Evolutionary conservation across 35 echinoderm and acorn worm genomes (phyloP).

Genomic region (Apostichopus californicus): DNA sequence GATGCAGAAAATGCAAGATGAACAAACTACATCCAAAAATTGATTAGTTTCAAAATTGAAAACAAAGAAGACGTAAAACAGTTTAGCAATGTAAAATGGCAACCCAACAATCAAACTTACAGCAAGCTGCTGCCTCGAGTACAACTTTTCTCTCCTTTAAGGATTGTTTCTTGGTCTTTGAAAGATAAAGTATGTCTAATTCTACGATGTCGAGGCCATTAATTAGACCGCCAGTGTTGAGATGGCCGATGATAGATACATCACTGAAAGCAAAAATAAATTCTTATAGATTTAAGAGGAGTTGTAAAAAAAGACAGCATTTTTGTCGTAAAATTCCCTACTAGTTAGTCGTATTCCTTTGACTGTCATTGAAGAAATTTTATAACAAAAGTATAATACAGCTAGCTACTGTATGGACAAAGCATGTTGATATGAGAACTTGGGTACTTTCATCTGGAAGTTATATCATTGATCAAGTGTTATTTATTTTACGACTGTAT

Average conservation of each 20-base stretch:
- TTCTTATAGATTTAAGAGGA: too few relatives aligned
- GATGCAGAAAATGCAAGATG: too few relatives aligned
- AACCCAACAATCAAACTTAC: neutral
- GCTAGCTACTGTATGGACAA: too few relatives aligned
- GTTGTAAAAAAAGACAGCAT: neutral
- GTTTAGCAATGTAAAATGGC: too few relatives aligned
- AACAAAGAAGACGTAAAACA: too few relatives aligned
- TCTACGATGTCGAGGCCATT: constrained; percentile 14
- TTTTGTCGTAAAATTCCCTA: neutral
- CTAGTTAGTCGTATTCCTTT: neutral
- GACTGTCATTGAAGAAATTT: neutral
- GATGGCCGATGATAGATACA: neutral
- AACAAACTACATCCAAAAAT: too few relatives aligned
- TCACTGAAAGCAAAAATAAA: constrained; percentile 11
- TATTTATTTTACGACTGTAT: neutral
- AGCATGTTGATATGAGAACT: too few relatives aligned
- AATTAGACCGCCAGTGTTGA: constrained; percentile 16
- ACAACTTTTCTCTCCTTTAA: constrained; percentile 15
- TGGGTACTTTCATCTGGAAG: neutral
- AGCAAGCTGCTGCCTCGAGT: neutral
- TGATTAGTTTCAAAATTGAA: too few relatives aligned
- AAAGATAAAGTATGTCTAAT: constrained; percentile 7
- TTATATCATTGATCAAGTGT: neutral
- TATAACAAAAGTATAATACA: too few relatives aligned
- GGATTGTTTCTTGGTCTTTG: constrained; percentile 43